Evolutionary conservation across 2,888 invertebrate genomes (phyloP), one percentile per base, ranked within the genome.

Genomic region (Phengaris alcon): DNA sequence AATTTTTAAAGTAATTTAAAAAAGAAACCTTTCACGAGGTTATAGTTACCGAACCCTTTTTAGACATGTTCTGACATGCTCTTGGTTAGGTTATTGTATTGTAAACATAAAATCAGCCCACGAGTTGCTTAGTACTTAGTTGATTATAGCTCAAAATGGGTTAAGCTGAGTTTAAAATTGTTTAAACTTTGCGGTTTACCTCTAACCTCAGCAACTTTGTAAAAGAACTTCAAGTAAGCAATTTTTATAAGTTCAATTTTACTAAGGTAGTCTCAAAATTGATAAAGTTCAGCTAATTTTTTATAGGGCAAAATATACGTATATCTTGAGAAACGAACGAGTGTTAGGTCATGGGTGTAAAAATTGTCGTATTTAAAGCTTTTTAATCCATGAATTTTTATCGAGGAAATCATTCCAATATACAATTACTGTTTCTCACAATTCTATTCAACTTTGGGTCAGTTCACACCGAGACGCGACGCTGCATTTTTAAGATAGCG

Each of bases 191-290:
- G 51, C 70, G 12, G 48, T 51, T 70, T 22, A 70, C 70, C 22
- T 22, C 51, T 1, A 51, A 22, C 22, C 48, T 51, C 15, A 70
- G 51, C 70, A 70, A 70, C 70, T 70, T 70, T 70, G 70, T 48
- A 15, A 69, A 69, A 48, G 15, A 70, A 69, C 51, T 51, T 70
- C 15, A 10, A 22, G 22, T 70, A 48, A 69, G 15, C 22, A 48
- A 70, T 70, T 70, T 51, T 70, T 12, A 15, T 48, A 70, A 70
- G 15, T 70, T 70, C 10, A 70, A 69, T 48, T 69, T 69, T 69
- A 48, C 48, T 15, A 9, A 48, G 48, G 9, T 2, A 46, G 48
- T 9, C 12, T 35, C 35, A 64, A 64, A 35, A 13, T 44, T 35
- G 8, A 13, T 59, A 10, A 59, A 59, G 5, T 3, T 22, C 22